Evolutionary conservation across 2,113 vertebrate genomes (phyloP).

Genomic region (Labeo catla): DNA sequence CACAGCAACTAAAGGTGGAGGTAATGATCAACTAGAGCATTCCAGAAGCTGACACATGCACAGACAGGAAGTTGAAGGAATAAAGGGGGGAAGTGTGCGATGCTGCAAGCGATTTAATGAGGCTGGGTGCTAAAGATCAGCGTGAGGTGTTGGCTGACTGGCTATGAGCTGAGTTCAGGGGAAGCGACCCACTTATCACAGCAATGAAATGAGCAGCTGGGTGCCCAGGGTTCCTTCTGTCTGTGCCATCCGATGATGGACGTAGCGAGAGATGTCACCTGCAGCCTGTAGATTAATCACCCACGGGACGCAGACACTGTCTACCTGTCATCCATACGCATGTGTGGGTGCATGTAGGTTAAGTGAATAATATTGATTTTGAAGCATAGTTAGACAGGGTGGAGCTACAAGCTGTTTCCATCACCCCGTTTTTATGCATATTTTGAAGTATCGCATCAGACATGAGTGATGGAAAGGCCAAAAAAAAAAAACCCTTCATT

Average conservation of each 20-base stretch:
- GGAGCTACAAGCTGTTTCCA: not conserved
- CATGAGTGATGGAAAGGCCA: too few relatives aligned
- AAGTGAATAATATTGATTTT: not conserved
- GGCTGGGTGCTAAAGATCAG: constrained; percentile 27
- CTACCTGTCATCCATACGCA: not conserved
- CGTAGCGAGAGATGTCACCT: not conserved
- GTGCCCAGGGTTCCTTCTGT: not conserved
- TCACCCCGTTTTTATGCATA: too few relatives aligned
- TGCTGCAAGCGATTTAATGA: constrained; percentile 23
- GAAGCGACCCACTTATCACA: constrained; percentile 39
- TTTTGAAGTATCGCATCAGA: too few relatives aligned
- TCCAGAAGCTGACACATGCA: constrained; percentile 4
- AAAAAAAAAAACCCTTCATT: too few relatives aligned
- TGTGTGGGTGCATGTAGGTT: not conserved
- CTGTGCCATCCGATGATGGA: constrained; percentile 8
- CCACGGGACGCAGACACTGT: not conserved
- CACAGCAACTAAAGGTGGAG: constrained; percentile 11
- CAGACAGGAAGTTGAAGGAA: constrained; percentile 30
- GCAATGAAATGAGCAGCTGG: constrained; percentile 33
- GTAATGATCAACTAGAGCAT: constrained; percentile 37
- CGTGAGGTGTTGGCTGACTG: not conserved
- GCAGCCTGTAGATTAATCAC: constrained; percentile 18
- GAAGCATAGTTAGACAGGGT: not conserved
- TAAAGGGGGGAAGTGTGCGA: not conserved
- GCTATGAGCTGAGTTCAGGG: constrained; percentile 37